These are phyloP conservation scores for Argya squamiceps DNA, from an alignment of 2,797 vertebrate species.

Conservation along the genomic window DNA sequence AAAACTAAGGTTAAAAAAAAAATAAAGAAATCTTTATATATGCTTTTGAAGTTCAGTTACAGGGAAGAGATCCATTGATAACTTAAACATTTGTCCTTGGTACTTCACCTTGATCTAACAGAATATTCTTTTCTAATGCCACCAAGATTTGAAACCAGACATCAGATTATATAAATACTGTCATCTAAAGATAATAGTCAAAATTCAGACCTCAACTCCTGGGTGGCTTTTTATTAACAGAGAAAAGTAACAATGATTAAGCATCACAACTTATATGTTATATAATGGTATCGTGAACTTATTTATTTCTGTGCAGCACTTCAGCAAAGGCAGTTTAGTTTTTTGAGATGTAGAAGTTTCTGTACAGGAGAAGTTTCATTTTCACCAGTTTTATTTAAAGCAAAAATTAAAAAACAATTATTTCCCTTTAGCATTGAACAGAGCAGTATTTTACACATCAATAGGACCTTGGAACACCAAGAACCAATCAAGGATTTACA, in stretches of 20 bases:
- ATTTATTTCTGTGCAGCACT: not conserved
- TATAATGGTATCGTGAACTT: not conserved
- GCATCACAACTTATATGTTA: not conserved
- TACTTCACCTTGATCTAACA: not conserved
- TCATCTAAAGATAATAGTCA: not conserved
- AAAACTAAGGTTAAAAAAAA: not conserved
- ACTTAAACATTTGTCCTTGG: not conserved
- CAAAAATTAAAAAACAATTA: not conserved
- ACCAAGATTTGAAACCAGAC: not conserved
- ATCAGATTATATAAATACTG: not conserved
- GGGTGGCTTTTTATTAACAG: not conserved
- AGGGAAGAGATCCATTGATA: not conserved
- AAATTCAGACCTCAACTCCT: not conserved
- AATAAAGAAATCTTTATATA: not conserved
- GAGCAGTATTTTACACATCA: not conserved
- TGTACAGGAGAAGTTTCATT: not conserved
- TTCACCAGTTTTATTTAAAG: not conserved
- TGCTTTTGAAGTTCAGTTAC: not conserved
- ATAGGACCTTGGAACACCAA: not conserved
- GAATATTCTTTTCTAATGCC: not conserved
- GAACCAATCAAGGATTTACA: not conserved
- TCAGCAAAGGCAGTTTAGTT: not conserved
- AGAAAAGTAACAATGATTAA: not conserved
- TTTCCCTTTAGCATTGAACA: not conserved
- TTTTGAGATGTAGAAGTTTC: not conserved